Evolutionary conservation across 2,888 invertebrate genomes (phyloP).

Genomic region (Hyles lineata): DNA sequence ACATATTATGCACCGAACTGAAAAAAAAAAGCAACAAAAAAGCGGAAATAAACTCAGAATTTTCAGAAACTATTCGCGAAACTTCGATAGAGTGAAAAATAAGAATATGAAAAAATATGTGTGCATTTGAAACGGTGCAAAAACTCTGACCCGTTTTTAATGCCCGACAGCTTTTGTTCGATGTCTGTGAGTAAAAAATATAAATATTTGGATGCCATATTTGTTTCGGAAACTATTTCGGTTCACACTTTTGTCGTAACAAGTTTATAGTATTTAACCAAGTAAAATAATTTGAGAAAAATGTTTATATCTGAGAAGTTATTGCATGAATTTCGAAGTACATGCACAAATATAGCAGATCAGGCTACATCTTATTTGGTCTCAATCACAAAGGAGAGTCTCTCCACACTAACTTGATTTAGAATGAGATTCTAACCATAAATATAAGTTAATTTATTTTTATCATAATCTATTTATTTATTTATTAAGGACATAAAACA

Average conservation of each 20-base stretch:
- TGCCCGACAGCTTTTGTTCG: background rate
- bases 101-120: background rate
- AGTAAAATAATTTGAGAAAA: too few relatives aligned
- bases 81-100: conserved; percentile 3
- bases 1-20: too few relatives aligned
- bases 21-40: background rate
- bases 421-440: too few relatives aligned
- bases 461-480: too few relatives aligned
- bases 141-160: background rate
- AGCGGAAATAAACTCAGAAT: background rate
- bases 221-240: background rate
- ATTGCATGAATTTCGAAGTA: too few relatives aligned
- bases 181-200: background rate
- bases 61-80: background rate
- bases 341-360: too few relatives aligned
- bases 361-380: too few relatives aligned
- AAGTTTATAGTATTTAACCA: background rate
- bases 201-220: background rate
- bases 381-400: too few relatives aligned
- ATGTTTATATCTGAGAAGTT: too few relatives aligned
- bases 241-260: background rate
- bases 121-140: background rate
- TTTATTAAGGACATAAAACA: too few relatives aligned
- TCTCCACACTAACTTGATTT: too few relatives aligned
- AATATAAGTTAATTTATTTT: too few relatives aligned